Conservation (phyloP, 2,888 invertebrate genomes). For the Conops quadrifasciatus region DNA sequence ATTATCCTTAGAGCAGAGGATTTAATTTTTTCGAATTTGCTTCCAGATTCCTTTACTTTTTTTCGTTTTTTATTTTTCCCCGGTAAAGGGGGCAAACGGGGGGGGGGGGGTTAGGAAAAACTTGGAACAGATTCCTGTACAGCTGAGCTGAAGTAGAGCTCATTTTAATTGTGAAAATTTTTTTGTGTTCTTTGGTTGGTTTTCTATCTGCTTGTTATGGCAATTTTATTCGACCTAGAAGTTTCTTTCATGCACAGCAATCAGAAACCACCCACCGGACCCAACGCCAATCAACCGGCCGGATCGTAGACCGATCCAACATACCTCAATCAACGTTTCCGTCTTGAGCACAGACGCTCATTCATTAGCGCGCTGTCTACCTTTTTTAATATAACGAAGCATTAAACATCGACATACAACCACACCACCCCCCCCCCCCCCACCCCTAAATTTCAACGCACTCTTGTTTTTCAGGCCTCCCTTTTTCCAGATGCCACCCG, state of each 20-base stretch:
- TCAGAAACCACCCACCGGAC: too few species aligned
- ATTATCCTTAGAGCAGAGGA: conserved; percentile 29
- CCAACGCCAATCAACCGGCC: not conserved
- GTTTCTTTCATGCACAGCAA: not conserved
- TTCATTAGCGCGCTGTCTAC: conserved; percentile 29
- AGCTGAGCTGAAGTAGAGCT: conserved; percentile 15
- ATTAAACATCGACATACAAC: not conserved
- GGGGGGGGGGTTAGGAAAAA: too few species aligned
- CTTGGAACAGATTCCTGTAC: conserved; percentile 9
- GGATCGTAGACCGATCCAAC: not conserved
- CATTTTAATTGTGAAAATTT: conserved; percentile 1
- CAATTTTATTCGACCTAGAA: not conserved
- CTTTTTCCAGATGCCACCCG: not conserved
- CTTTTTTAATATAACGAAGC: conserved; percentile 8
- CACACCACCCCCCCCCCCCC: not conserved
- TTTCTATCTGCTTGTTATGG: not conserved
- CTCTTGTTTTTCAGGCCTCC: not conserved
- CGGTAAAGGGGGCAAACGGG: too few species aligned
- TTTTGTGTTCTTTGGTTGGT: too few species aligned
- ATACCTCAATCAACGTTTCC: not conserved
- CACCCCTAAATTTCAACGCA: not conserved
- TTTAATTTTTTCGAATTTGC: conserved; percentile 8
- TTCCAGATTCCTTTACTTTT: not conserved
- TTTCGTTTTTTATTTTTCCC: not conserved
- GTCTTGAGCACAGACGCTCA: not conserved